These are phyloP conservation scores for Hartigia nigra DNA, from an alignment of 2,888 invertebrate species.

Conservation along the genomic window DNA sequence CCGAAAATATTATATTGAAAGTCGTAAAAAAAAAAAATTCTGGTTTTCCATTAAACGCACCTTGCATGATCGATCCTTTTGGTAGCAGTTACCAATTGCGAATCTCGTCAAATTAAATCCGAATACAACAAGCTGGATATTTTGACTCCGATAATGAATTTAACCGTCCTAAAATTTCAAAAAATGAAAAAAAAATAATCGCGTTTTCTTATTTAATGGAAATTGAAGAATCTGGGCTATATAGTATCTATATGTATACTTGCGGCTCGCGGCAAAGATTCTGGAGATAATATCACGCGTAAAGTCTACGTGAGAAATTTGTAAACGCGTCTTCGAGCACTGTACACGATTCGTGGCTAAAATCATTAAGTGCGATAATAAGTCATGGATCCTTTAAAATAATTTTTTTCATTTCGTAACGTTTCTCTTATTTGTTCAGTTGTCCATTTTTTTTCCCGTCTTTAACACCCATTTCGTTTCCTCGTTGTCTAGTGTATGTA, in stretches of 20 bases:
- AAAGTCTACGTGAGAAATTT: not conserved
- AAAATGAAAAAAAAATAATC: constrained; percentile 15
- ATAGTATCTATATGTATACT: not conserved
- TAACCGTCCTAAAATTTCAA: constrained; percentile 34
- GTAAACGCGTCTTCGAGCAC: not conserved
- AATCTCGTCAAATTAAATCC: not conserved
- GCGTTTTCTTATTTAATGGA: constrained; percentile 3
- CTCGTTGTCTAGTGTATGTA: not conserved
- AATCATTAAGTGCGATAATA: not conserved
- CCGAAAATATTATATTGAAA: too few relatives aligned
- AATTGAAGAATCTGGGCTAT: constrained; percentile 4
- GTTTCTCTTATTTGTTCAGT: not conserved
- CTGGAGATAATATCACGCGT: not conserved
- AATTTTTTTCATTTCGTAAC: not conserved
- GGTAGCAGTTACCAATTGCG: not conserved
- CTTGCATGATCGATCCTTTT: not conserved
- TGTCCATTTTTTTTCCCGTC: not conserved
- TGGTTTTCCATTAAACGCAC: too few relatives aligned
- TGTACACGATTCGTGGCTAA: not conserved
- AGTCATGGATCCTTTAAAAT: not conserved
- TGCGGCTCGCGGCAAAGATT: not conserved
- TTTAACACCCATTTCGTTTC: not conserved
- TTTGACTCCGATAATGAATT: constrained; percentile 32
- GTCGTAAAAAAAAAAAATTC: too few relatives aligned
- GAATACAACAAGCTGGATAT: constrained; percentile 24